These are phyloP conservation scores for Diachrysia chrysitis DNA, from an alignment of 2,888 invertebrate species.

Conservation along the genomic window DNA sequence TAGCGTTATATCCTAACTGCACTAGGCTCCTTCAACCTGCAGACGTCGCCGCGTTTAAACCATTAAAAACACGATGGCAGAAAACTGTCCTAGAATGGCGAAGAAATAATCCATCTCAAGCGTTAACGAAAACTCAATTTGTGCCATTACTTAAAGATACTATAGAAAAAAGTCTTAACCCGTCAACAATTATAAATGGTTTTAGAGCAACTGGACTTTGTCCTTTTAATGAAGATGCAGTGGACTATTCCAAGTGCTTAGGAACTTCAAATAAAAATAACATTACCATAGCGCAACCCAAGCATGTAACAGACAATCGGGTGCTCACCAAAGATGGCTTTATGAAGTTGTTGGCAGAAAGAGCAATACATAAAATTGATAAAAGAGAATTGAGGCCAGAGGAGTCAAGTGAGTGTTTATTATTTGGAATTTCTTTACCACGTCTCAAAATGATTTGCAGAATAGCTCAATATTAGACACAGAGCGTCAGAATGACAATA, in stretches of 20 bases:
- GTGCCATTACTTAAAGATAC: slow-evolving; percentile 46
- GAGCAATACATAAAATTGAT: no score
- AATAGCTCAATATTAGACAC: slow-evolving; percentile 1
- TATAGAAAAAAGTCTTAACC: slow-evolving; percentile 34
- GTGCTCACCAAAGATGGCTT: background rate
- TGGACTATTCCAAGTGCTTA: slow-evolving; percentile 38
- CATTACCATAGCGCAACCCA: slow-evolving; percentile 5
- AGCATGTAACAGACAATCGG: slow-evolving; percentile 8
- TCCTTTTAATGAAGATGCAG: slow-evolving; percentile 45
- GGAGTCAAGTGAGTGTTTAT: no score
- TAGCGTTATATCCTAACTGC: slow-evolving; percentile 53
- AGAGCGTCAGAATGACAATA: slow-evolving; percentile 1
- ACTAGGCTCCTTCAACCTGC: slow-evolving; percentile 56
- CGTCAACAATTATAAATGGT: slow-evolving; percentile 46
- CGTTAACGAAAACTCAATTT: slow-evolving; percentile 49
- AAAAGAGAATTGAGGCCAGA: no score
- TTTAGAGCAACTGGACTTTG: slow-evolving; percentile 46
- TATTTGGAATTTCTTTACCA: slow-evolving; percentile 9
- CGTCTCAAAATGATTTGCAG: slow-evolving; percentile 7
- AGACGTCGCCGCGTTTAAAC: slow-evolving; percentile 55
- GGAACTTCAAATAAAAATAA: slow-evolving; percentile 19
- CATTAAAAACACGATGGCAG: slow-evolving; percentile 53
- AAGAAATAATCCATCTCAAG: slow-evolving; percentile 32
- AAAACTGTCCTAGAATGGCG: slow-evolving; percentile 50
- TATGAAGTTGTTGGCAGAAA: background rate